Percentiles rank a stretch among this genome's conserved stretches.
phyloP scores from a whole-genome alignment of 2,888 invertebrate genomes.

The Norana najaformis region DNA sequence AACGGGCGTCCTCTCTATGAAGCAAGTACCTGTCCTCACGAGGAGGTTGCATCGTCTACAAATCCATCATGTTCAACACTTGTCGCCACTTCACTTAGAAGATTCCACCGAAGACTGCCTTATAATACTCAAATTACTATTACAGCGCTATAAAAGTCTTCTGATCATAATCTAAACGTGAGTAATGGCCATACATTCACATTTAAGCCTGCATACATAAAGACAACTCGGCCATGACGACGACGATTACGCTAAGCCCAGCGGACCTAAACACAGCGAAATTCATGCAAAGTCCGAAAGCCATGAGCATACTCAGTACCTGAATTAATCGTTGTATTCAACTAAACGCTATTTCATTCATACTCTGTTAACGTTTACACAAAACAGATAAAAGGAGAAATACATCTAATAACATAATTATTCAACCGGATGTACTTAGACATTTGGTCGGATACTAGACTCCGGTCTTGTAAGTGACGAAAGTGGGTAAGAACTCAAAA shows the following conservation, averaged over 20 bases:
- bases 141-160: background rate
- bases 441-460: background rate
- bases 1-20: too few species aligned
- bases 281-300: background rate
- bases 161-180: background rate
- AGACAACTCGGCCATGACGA: background rate
- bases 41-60: background rate
- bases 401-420: slow-evolving; percentile 6
- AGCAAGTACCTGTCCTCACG: too few species aligned
- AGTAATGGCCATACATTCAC: background rate
- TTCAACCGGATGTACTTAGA: slow-evolving; percentile 6
- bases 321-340: slow-evolving; percentile 6
- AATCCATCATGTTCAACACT: background rate
- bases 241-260: background rate
- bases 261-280: background rate
- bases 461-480: background rate
- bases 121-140: background rate
- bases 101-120: background rate
- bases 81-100: background rate
- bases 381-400: background rate
- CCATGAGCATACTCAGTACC: background rate
- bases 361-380: background rate
- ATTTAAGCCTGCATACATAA: too few species aligned
- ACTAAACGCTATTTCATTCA: slow-evolving; percentile 6
- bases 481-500: too few species aligned